Conservation (phyloP, 2,888 invertebrate genomes). For the Brachypterus glaber region DNA sequence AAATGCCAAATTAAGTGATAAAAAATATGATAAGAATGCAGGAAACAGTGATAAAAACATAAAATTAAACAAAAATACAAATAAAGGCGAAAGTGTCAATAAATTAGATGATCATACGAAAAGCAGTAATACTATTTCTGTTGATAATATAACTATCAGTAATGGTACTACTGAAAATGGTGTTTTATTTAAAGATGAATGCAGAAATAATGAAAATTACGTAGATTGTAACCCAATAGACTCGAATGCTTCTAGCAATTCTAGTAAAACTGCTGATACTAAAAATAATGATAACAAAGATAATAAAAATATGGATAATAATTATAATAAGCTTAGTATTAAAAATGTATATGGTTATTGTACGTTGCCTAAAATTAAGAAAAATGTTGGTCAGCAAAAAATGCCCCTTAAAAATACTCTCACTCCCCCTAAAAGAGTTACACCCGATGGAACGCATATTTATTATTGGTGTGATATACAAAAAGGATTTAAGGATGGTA, state of each 20-base stretch:
- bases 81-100: too few species aligned
- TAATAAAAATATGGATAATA: slow-evolving; percentile 33
- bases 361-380: slow-evolving; percentile 43
- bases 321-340: slow-evolving; percentile 34
- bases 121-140: not conserved
- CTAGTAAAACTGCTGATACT: slow-evolving; percentile 15
- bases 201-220: slow-evolving; percentile 18
- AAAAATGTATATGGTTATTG: slow-evolving; percentile 43
- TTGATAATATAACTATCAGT: slow-evolving; percentile 3
- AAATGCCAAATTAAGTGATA: too few species aligned
- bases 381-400: slow-evolving; percentile 26
- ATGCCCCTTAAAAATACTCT: slow-evolving; percentile 29
- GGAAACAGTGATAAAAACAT: too few species aligned
- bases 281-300: slow-evolving; percentile 30
- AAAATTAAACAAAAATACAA: too few species aligned
- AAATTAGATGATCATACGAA: too few species aligned
- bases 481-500: slow-evolving; percentile 48
- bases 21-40: too few species aligned
- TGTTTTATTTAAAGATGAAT: too few species aligned
- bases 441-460: slow-evolving; percentile 75
- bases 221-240: slow-evolving; percentile 8
- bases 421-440: slow-evolving; percentile 63
- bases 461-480: slow-evolving; percentile 83
- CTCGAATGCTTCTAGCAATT: slow-evolving; percentile 9
- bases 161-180: slow-evolving; percentile 18